Percentiles rank a stretch among this genome's conserved stretches.
phyloP scores from a whole-genome alignment of 2,797 vertebrate species.

The Falco peregrinus region DNA sequence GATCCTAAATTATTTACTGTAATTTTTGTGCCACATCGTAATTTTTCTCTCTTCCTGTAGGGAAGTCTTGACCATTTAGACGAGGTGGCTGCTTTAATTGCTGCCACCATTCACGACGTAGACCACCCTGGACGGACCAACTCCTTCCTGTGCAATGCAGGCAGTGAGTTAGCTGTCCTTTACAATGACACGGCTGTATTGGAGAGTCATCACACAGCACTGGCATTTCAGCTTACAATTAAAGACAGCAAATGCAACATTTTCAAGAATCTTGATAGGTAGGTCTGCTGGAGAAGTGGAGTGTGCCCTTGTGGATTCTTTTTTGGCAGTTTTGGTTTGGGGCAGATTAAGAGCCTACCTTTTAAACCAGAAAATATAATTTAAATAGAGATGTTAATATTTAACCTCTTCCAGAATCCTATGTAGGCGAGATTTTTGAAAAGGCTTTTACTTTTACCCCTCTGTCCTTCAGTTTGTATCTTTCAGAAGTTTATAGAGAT shows the following conservation, averaged over 20 bases:
- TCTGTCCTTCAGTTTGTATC: neutral
- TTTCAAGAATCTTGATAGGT: constrained; percentile 85
- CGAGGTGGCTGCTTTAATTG: constrained; percentile 81
- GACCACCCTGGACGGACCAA: constrained; percentile 84
- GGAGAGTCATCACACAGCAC: constrained; percentile 83
- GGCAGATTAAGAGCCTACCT: neutral
- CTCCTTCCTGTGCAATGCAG: constrained; percentile 84
- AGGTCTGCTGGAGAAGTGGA: neutral
- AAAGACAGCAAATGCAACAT: constrained; percentile 84
- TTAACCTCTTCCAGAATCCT: neutral
- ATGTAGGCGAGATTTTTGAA: neutral
- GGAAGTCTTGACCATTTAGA: constrained; percentile 81
- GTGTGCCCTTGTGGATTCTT: neutral
- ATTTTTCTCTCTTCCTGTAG: constrained; percentile 46
- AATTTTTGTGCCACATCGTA: neutral
- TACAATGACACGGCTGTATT: constrained; percentile 83
- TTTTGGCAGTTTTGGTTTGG: neutral
- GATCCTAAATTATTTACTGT: neutral
- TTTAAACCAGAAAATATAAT: neutral
- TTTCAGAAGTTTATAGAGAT: neutral
- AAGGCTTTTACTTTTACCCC: neutral
- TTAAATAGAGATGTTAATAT: neutral
- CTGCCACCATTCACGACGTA: constrained; percentile 82
- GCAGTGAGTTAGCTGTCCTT: constrained; percentile 82
- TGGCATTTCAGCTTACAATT: constrained; percentile 82